A percentile compares a stretch with the other conserved stretches of the same genome.
These are phyloP conservation scores for Wiebesia pumilae DNA, from an alignment of 1,140 invertebrate genomes.

Conservation along the genomic window DNA sequence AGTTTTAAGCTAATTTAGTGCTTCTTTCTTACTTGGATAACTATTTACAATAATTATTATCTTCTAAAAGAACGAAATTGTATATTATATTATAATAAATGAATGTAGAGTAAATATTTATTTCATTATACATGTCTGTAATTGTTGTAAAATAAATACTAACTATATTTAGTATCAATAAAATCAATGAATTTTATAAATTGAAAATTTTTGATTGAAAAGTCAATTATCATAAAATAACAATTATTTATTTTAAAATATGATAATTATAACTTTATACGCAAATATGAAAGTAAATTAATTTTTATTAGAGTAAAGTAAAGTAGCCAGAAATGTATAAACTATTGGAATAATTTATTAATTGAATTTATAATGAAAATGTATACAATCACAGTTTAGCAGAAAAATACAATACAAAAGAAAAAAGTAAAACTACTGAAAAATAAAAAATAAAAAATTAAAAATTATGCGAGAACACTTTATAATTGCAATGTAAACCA, in stretches of 20 bases:
- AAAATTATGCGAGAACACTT: background rate
- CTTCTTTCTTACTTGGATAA: background rate
- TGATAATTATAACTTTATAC: too few species aligned
- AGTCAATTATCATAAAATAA: too few species aligned
- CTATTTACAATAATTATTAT: conserved; percentile 10
- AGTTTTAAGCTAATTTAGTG: background rate
- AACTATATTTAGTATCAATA: background rate
- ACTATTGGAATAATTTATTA: background rate
- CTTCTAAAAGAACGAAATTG: background rate
- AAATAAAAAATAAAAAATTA: background rate
- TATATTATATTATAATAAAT: background rate
- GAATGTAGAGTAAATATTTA: background rate
- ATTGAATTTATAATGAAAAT: background rate
- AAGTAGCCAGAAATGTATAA: background rate
- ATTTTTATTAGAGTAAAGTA: background rate
- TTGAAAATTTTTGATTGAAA: background rate
- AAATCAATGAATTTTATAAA: background rate
- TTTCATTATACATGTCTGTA: conserved; percentile 9
- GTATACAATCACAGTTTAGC: background rate
- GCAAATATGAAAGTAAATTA: too few species aligned
- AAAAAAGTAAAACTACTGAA: background rate
- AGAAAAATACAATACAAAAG: background rate
- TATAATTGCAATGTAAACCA: background rate
- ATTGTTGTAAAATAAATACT: background rate
- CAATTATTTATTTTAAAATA: too few species aligned